Conservation (phyloP, 2,113 vertebrate species). For the Campylorhamphus procurvoides region DNA sequence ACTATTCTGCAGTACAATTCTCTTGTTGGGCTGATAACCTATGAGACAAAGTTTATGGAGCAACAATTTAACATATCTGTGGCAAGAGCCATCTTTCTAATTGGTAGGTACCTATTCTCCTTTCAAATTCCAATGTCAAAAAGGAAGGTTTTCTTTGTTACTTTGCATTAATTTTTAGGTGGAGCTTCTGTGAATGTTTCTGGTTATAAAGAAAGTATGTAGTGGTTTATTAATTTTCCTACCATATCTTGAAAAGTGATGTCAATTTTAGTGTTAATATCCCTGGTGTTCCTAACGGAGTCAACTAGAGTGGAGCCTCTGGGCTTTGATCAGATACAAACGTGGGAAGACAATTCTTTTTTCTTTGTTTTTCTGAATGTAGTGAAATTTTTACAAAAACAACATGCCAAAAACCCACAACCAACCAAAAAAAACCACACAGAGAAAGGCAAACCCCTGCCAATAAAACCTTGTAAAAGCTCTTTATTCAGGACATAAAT, state of each 20-base stretch:
- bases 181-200: background rate
- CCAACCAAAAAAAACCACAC: accelerated
- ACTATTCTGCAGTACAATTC: slow-evolving; percentile 83
- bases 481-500: background rate
- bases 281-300: background rate
- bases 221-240: background rate
- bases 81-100: slow-evolving; percentile 87
- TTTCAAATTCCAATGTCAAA: background rate
- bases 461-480: background rate
- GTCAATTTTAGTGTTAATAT: background rate
- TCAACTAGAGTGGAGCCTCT: background rate
- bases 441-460: background rate
- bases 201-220: background rate
- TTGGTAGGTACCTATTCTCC: slow-evolving; percentile 71
- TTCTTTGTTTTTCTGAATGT: background rate
- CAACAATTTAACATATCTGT: slow-evolving; percentile 88
- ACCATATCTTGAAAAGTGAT: background rate
- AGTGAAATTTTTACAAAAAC: background rate
- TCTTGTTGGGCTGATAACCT: slow-evolving; percentile 82
- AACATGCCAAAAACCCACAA: background rate
- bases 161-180: background rate
- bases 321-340: background rate
- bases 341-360: background rate
- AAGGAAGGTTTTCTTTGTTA: background rate
- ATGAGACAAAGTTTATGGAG: slow-evolving; percentile 89